Conservation (phyloP, 1,140 invertebrate species). For the Mya arenaria region DNA sequence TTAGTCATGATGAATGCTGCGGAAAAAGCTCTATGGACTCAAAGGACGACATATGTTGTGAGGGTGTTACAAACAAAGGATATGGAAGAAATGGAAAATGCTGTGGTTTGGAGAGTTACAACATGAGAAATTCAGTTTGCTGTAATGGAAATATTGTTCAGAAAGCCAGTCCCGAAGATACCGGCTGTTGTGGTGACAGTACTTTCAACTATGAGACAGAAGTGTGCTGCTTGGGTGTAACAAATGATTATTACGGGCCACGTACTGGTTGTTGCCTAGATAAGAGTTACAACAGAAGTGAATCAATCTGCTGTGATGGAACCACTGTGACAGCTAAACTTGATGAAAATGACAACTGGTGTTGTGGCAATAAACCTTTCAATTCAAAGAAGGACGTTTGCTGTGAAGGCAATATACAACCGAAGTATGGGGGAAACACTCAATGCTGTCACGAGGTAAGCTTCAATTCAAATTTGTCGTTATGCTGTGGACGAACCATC, state of each 20-base stretch:
- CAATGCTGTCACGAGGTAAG: slow-evolving; percentile 25
- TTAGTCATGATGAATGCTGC: slow-evolving; percentile 13
- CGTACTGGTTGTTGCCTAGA: slow-evolving; percentile 12
- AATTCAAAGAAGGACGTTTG: slow-evolving; percentile 51
- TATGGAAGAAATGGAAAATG: slow-evolving; percentile 8
- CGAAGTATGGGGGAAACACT: slow-evolving; percentile 23
- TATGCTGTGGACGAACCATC: slow-evolving; percentile 32
- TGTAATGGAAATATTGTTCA: not conserved
- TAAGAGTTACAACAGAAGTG: not conserved
- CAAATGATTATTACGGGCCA: slow-evolving; percentile 2
- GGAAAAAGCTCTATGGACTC: not conserved
- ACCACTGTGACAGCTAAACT: too few species aligned
- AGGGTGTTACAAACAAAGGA: not conserved
- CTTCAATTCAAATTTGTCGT: slow-evolving; percentile 10
- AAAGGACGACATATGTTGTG: slow-evolving; percentile 5
- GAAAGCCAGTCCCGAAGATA: slow-evolving; percentile 2
- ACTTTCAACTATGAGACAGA: slow-evolving; percentile 1
- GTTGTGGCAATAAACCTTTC: slow-evolving; percentile 50
- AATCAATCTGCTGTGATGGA: slow-evolving; percentile 18
- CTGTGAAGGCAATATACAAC: slow-evolving; percentile 36
- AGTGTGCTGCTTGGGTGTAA: slow-evolving; percentile 8
- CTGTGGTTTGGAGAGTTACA: slow-evolving; percentile 20
- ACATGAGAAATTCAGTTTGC: not conserved
- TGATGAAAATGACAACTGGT: slow-evolving; percentile 34
- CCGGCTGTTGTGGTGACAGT: slow-evolving; percentile 22